A percentile compares a stretch with the other conserved stretches of the same genome.
Evolutionary conservation across 2,888 invertebrate genomes (phyloP).

Genomic region (Bruchidius siliquastri): DNA sequence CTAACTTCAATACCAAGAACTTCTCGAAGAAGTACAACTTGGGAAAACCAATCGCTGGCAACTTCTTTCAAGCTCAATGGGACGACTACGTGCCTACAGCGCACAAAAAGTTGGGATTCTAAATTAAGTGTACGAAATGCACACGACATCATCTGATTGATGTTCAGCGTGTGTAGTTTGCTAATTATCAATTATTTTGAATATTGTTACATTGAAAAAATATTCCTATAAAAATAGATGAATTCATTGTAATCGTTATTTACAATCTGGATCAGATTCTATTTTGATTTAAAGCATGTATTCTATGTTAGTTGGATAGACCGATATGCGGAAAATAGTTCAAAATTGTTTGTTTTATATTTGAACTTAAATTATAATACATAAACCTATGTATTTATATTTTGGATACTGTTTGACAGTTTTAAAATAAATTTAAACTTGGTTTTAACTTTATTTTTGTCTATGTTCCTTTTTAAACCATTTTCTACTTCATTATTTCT

Average conservation of each 20-base stretch:
- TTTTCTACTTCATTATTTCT: no score
- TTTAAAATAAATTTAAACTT: no score
- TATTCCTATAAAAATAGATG: neutral
- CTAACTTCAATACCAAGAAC: slow-evolving; percentile 53
- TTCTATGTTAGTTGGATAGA: neutral
- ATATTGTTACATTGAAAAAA: neutral
- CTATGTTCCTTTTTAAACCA: no score
- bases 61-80: slow-evolving; percentile 52
- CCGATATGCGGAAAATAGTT: neutral
- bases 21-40: slow-evolving; percentile 57
- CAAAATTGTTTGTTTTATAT: neutral
- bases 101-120: slow-evolving; percentile 13
- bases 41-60: slow-evolving; percentile 58
- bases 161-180: neutral
- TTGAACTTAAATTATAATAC: neutral
- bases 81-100: slow-evolving; percentile 13
- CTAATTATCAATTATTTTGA: neutral
- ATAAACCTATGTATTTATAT: no score
- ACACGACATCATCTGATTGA: neutral
- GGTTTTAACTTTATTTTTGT: no score
- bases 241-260: neutral
- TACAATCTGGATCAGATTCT: neutral
- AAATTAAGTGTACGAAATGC: neutral
- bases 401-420: no score
- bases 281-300: neutral